Percentiles rank a stretch among this genome's conserved stretches.
Conservation (phyloP, 1,140 invertebrate species). For the Lordiphosa clarofinis region DNA sequence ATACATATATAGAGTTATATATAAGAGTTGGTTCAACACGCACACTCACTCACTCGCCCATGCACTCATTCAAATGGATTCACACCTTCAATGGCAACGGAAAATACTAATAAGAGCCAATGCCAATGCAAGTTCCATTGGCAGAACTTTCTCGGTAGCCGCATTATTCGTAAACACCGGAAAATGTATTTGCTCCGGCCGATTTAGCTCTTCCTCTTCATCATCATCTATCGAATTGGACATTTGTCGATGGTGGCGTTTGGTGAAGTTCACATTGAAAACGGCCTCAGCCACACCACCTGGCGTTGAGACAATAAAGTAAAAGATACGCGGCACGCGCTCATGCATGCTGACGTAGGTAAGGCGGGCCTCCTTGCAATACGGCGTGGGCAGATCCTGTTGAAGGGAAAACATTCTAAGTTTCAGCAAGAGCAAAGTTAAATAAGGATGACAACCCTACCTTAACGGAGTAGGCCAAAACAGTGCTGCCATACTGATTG, state of each 20-base stretch:
- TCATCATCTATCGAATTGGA: slow-evolving; percentile 73
- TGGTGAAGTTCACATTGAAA: slow-evolving; percentile 78
- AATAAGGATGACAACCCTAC: slow-evolving; percentile 27
- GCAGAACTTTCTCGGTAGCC: slow-evolving; percentile 8
- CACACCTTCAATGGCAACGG: slow-evolving; percentile 36
- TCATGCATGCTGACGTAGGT: slow-evolving; percentile 80
- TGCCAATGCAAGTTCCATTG: slow-evolving; percentile 15
- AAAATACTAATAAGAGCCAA: slow-evolving; percentile 24
- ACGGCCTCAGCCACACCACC: slow-evolving; percentile 76
- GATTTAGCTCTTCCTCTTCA: slow-evolving; percentile 76
- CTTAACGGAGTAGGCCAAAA: slow-evolving; percentile 77
- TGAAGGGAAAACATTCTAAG: not conserved
- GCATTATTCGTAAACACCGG: slow-evolving; percentile 64
- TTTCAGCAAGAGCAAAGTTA: not conserved
- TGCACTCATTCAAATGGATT: slow-evolving; percentile 10
- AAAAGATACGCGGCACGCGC: slow-evolving; percentile 76
- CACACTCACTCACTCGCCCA: slow-evolving; percentile 22
- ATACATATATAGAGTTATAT: slow-evolving; percentile 32
- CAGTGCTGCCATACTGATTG: slow-evolving; percentile 78
- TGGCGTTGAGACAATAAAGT: slow-evolving; percentile 78
- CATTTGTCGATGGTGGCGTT: slow-evolving; percentile 70
- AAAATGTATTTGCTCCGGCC: slow-evolving; percentile 79
- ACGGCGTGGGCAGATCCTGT: slow-evolving; percentile 77
- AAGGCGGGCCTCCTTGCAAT: slow-evolving; percentile 78
- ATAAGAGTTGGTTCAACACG: slow-evolving; percentile 23